These are phyloP conservation scores for Alloplasta piceator DNA, from an alignment of 2,888 invertebrate genomes.

Conservation along the genomic window DNA sequence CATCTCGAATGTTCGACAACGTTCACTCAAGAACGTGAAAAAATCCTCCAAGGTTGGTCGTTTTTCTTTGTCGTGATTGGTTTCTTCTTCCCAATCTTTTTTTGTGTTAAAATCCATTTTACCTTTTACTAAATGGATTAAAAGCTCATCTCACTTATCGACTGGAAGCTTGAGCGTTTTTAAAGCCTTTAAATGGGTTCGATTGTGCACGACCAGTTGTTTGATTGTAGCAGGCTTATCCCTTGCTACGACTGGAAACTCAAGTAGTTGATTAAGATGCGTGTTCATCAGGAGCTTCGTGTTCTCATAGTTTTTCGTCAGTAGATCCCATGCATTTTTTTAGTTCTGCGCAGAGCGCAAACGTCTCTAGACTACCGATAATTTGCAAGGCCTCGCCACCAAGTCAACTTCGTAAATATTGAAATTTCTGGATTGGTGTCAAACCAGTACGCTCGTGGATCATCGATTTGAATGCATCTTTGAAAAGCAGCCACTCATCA, in stretches of 20 bases:
- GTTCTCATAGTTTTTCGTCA: slow-evolving; percentile 40
- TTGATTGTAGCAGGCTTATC: slow-evolving; percentile 55
- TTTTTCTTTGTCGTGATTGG: slow-evolving; percentile 35
- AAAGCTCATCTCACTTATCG: slow-evolving; percentile 68
- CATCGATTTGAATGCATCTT: slow-evolving; percentile 44
- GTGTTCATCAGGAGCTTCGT: slow-evolving; percentile 46
- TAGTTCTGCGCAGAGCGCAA: slow-evolving; percentile 48
- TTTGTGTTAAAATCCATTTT: slow-evolving; percentile 67
- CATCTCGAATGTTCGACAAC: slow-evolving; percentile 48
- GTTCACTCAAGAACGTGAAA: slow-evolving; percentile 43
- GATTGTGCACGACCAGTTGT: slow-evolving; percentile 60
- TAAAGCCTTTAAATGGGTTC: slow-evolving; percentile 66
- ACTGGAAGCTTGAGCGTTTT: slow-evolving; percentile 66
- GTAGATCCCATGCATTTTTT: slow-evolving; percentile 45
- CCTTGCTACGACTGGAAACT: slow-evolving; percentile 45
- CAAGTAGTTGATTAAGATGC: slow-evolving; percentile 46
- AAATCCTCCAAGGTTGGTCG: slow-evolving; percentile 51
- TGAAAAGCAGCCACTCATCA: slow-evolving; percentile 40
- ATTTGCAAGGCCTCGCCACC: slow-evolving; percentile 30
- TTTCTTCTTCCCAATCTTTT: slow-evolving; percentile 67
- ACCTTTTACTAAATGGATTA: slow-evolving; percentile 65
- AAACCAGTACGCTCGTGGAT: slow-evolving; percentile 22
- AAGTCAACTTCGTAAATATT: slow-evolving; percentile 39
- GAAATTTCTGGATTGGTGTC: slow-evolving; percentile 43
- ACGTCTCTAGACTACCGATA: slow-evolving; percentile 34